Percentiles rank a stretch among this genome's conserved stretches.
Conservation (phyloP, 2,113 vertebrate genomes). For the Podarcis muralis region DNA sequence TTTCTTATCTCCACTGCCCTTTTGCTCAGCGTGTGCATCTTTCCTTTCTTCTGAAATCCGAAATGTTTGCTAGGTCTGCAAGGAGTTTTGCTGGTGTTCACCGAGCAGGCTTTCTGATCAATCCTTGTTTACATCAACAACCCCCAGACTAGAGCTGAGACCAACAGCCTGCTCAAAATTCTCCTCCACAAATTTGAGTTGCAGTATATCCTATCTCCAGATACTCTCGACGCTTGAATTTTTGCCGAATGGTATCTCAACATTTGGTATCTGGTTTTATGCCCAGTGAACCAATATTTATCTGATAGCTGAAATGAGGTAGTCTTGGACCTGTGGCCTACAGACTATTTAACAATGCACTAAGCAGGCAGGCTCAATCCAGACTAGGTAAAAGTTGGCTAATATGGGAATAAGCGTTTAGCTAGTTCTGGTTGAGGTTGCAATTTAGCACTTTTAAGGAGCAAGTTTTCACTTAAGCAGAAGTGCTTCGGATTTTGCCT, state of each 20-base stretch:
- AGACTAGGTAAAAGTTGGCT: no score
- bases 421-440: background rate
- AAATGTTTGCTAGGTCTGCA: background rate
- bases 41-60: background rate
- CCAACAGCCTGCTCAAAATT: background rate
- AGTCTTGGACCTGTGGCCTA: background rate
- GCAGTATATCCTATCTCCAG: background rate
- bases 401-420: background rate
- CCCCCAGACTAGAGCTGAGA: background rate
- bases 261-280: background rate
- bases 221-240: background rate
- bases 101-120: background rate
- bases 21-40: background rate
- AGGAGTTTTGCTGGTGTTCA: background rate
- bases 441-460: background rate
- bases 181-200: background rate
- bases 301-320: background rate
- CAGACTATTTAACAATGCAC: background rate
- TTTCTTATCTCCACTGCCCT: accelerated
- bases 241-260: background rate
- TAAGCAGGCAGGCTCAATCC: background rate
- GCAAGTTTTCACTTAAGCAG: background rate
- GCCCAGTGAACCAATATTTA: background rate
- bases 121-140: background rate
- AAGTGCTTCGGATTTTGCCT: background rate